phyloP scores from a whole-genome alignment of 2,888 invertebrate genomes.

The Adelphocoris suturalis region DNA sequence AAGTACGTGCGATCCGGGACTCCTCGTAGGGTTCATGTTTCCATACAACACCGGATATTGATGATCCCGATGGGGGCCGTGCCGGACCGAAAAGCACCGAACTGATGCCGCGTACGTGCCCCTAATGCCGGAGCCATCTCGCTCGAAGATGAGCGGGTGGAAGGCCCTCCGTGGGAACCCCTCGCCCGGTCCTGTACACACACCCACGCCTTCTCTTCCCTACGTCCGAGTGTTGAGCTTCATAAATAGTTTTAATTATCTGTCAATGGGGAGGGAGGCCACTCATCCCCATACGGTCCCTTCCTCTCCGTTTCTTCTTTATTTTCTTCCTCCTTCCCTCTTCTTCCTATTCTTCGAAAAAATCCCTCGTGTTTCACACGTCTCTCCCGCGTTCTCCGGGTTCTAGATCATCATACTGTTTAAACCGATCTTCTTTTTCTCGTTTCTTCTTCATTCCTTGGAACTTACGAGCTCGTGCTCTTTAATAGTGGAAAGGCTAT shows the following conservation, averaged over 20 bases:
- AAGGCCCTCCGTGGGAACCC: constrained; percentile 57
- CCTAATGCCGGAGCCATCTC: constrained; percentile 38
- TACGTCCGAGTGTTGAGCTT: constrained; percentile 62
- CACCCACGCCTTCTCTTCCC: constrained; percentile 57
- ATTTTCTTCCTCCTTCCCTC: neutral
- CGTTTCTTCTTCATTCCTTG: neutral
- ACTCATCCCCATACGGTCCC: constrained; percentile 24
- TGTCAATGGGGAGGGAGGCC: constrained; percentile 60
- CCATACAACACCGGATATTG: constrained; percentile 20
- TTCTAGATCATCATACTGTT: constrained; percentile 66
- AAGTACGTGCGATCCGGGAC: neutral
- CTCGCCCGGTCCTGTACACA: constrained; percentile 54
- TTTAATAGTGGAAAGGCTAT: constrained; percentile 1
- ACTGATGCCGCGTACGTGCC: constrained; percentile 62
- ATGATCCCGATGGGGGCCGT: constrained; percentile 2
- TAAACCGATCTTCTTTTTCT: neutral
- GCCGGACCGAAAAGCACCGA: constrained; percentile 31
- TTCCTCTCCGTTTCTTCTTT: constrained; percentile 14
- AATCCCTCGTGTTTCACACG: constrained; percentile 16
- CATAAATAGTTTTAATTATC: constrained; percentile 69
- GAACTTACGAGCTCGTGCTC: constrained; percentile 37
- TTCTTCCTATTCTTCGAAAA: neutral
- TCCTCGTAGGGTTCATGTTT: neutral
- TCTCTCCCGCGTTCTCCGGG: constrained; percentile 64
- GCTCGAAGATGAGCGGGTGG: constrained; percentile 21